Percentiles rank a stretch among this genome's conserved stretches.
Conservation (phyloP, 53 echinoderm and acorn worm genomes). For the Hippasteria phrygiana region DNA sequence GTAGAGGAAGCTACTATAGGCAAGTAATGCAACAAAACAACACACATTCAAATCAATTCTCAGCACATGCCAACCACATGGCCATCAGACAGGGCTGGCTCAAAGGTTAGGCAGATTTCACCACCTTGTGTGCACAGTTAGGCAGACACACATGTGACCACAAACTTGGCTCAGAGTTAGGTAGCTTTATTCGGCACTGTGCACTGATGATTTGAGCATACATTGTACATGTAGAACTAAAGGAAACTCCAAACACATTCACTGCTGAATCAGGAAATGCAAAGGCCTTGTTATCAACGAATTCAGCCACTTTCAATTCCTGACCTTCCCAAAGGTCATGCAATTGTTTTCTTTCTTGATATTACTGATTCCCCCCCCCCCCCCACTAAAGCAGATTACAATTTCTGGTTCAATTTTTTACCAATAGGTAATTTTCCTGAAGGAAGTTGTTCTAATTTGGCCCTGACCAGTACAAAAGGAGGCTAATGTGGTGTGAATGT, state of each 20-base stretch:
- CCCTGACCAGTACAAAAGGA: too few species aligned
- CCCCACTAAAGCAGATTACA: not conserved
- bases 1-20: too few species aligned
- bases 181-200: not conserved
- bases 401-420: not conserved
- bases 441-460: slow-evolving; percentile 30
- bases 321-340: not conserved
- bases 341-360: slow-evolving; percentile 28
- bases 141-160: not conserved
- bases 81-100: too few species aligned
- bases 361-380: not conserved
- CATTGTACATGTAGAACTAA: not conserved
- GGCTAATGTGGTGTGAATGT: too few species aligned
- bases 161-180: slow-evolving; percentile 12
- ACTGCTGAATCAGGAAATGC: not conserved
- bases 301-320: not conserved
- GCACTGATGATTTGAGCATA: not conserved
- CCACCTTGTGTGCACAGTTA: slow-evolving; percentile 10
- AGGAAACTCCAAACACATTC: not conserved
- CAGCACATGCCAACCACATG: too few species aligned
- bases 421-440: not conserved
- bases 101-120: slow-evolving; percentile 37
- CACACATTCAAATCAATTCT: too few species aligned
- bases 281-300: not conserved
- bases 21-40: too few species aligned